These are phyloP conservation scores for Philypnodon macrostomus DNA, from an alignment of 2,797 vertebrate species.

Conservation along the genomic window DNA sequence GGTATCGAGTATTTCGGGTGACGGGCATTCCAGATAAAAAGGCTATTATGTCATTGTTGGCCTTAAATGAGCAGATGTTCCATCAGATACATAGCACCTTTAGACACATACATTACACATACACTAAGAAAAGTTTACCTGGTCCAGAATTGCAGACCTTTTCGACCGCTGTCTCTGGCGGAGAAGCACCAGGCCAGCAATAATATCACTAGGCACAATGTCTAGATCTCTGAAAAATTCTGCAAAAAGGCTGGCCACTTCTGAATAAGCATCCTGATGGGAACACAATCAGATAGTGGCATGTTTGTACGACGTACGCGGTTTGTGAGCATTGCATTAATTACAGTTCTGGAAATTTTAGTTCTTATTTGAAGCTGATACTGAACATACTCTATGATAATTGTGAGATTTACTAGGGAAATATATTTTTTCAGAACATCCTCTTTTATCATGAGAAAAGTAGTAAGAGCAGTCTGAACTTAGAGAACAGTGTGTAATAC, in stretches of 20 bases:
- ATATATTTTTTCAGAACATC: neutral
- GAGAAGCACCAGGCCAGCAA: constrained; percentile 95
- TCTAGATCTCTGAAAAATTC: constrained; percentile 98
- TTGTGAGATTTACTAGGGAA: neutral
- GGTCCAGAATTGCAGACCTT: constrained; percentile 89
- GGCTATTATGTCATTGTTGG: constrained; percentile 96
- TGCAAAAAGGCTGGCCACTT: constrained; percentile 97
- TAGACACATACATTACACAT: neutral
- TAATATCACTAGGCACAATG: constrained; percentile 98
- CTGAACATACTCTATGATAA: neutral
- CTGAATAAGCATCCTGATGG: constrained; percentile 92
- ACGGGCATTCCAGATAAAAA: constrained; percentile 99
- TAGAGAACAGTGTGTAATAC: neutral
- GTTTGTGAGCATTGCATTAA: neutral
- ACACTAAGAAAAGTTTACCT: constrained; percentile 72
- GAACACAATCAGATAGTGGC: constrained; percentile 13
- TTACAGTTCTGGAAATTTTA: too few species aligned
- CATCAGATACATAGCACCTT: neutral
- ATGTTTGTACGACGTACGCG: constrained; percentile 2
- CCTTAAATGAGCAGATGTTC: constrained; percentile 70
- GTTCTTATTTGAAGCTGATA: neutral
- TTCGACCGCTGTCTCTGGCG: constrained; percentile 94
- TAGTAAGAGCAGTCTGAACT: neutral
- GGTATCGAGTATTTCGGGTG: constrained; percentile 94
- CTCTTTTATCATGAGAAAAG: neutral